A percentile compares a stretch with the other conserved stretches of the same genome.
phyloP scores from a whole-genome alignment of 2,113 vertebrate genomes.

The Gobiocypris rarus region DNA sequence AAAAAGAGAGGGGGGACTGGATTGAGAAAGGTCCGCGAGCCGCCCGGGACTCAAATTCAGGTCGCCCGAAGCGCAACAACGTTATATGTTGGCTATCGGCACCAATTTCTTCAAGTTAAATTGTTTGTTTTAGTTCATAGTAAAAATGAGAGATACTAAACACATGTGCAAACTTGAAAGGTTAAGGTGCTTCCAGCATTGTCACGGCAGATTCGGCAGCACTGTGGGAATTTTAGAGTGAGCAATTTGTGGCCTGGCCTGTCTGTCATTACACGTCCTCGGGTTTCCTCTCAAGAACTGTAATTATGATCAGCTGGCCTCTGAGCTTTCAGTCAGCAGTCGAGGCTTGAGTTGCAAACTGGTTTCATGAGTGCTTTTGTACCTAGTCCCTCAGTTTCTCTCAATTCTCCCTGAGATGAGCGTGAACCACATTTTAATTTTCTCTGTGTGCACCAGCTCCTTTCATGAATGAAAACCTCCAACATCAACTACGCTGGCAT shows the following conservation, averaged over 20 bases:
- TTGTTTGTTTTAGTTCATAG: background rate
- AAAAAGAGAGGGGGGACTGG: no score
- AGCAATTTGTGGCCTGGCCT: background rate
- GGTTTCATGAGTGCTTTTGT: slow-evolving; percentile 30
- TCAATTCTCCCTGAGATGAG: background rate
- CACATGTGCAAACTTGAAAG: background rate
- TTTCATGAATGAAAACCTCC: slow-evolving; percentile 34
- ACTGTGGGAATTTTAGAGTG: slow-evolving; percentile 13
- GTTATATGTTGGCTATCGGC: no score
- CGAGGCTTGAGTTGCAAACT: background rate
- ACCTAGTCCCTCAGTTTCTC: background rate
- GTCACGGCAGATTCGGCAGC: background rate
- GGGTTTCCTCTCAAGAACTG: slow-evolving; percentile 39
- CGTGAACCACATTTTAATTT: slow-evolving; percentile 10
- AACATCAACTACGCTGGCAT: slow-evolving; percentile 20
- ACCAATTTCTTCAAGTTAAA: background rate
- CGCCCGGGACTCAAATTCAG: no score
- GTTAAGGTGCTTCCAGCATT: background rate
- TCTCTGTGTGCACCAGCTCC: background rate
- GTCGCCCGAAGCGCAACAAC: no score
- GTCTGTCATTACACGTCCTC: slow-evolving; percentile 41
- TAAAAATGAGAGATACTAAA: background rate
- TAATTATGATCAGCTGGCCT: slow-evolving; percentile 21
- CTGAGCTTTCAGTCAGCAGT: slow-evolving; percentile 21
- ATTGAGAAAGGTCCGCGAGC: no score